Evolutionary conservation across 2,797 vertebrate species (phyloP).

Genomic region (Antennarius maculatus): DNA sequence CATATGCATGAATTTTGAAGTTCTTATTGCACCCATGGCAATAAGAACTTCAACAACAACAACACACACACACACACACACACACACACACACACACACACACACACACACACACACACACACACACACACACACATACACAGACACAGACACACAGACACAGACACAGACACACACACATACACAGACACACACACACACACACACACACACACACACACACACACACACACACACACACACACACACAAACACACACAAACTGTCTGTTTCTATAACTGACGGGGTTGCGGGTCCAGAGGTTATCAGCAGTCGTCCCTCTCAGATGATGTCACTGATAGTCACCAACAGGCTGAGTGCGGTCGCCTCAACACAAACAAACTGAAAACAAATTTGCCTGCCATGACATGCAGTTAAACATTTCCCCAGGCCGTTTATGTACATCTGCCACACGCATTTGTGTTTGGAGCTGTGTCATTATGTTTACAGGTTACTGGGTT

Average conservation of each 20-base stretch:
- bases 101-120: too few relatives aligned
- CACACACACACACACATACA: too few relatives aligned
- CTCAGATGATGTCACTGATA: slow-evolving; percentile 65
- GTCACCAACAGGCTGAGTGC: slow-evolving; percentile 24
- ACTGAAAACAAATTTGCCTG: slow-evolving; percentile 36
- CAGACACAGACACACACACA: too few relatives aligned
- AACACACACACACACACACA: too few relatives aligned
- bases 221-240: too few relatives aligned
- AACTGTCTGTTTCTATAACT: slow-evolving; percentile 39
- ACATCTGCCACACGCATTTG: background rate
- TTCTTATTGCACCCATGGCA: too few relatives aligned
- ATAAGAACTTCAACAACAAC: too few relatives aligned
- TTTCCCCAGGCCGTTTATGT: slow-evolving; percentile 12
- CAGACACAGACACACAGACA: too few relatives aligned
- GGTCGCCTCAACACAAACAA: slow-evolving; percentile 48
- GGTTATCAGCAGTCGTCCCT: slow-evolving; percentile 59
- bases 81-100: too few relatives aligned
- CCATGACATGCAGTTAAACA: slow-evolving; percentile 17
- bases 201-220: too few relatives aligned
- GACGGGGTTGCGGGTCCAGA: slow-evolving; percentile 42
- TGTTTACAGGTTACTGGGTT: slow-evolving; percentile 9
- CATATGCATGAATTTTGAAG: background rate
- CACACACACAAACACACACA: slow-evolving; percentile 7
- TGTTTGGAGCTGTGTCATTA: slow-evolving; percentile 26
- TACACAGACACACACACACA: too few relatives aligned